These are phyloP conservation scores for Campoplex capitator DNA, from an alignment of 2,888 invertebrate genomes.

Conservation along the genomic window DNA sequence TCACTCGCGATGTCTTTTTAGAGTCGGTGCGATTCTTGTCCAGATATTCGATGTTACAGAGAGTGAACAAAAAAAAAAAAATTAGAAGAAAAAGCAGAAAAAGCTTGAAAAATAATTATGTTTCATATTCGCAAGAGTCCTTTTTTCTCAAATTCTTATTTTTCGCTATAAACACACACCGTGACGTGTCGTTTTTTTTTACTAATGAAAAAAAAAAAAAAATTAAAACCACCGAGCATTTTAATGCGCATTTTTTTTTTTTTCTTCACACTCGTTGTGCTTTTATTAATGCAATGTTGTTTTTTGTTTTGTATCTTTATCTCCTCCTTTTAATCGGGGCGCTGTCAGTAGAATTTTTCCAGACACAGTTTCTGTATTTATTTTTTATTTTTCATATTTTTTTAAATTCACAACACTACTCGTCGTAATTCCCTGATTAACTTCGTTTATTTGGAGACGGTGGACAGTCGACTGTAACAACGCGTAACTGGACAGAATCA, in stretches of 20 bases:
- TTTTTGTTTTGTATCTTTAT: slow-evolving; percentile 57
- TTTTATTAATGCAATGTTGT: slow-evolving; percentile 52
- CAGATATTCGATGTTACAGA: slow-evolving; percentile 74
- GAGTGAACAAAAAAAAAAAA: slow-evolving; percentile 27
- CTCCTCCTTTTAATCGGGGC: slow-evolving; percentile 54
- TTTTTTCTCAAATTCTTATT: slow-evolving; percentile 55
- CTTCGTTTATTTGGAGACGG: slow-evolving; percentile 74
- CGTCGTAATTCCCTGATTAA: slow-evolving; percentile 69
- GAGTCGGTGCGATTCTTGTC: slow-evolving; percentile 73
- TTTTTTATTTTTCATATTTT: slow-evolving; percentile 27
- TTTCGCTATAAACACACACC: slow-evolving; percentile 52
- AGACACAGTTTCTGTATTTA: slow-evolving; percentile 43
- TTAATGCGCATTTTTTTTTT: slow-evolving; percentile 73
- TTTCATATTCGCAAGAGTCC: slow-evolving; percentile 25
- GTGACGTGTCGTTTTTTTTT: slow-evolving; percentile 74
- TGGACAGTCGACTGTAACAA: slow-evolving; percentile 77
- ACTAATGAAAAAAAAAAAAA: slow-evolving; percentile 24
- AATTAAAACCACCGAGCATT: slow-evolving; percentile 73
- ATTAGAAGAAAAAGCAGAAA: slow-evolving; percentile 2
- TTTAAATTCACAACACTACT: slow-evolving; percentile 62
- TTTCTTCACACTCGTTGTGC: slow-evolving; percentile 63
- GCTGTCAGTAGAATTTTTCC: slow-evolving; percentile 66
- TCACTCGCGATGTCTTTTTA: slow-evolving; percentile 61
- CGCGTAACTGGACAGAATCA: slow-evolving; percentile 78
- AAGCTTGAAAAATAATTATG: not conserved